phyloP scores from a whole-genome alignment of 2,888 invertebrate genomes.

The Lepidochrysops patricia region DNA sequence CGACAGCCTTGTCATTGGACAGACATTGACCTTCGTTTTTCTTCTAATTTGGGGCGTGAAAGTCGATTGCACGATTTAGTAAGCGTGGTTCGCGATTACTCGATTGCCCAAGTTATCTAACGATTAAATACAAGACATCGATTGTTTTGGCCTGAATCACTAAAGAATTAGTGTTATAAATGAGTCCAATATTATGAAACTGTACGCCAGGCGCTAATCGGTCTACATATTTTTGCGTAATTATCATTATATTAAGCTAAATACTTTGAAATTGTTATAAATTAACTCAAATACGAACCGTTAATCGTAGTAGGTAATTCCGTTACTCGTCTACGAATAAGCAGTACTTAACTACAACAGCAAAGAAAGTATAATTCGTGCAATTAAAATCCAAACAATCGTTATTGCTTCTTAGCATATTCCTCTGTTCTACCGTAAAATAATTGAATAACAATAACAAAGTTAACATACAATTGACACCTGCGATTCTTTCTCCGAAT shows the following conservation, averaged over 20 bases:
- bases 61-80: conserved; percentile 27
- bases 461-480: conserved; percentile 1
- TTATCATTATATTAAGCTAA: not conserved
- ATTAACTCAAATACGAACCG: not conserved
- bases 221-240: not conserved
- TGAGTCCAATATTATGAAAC: not conserved
- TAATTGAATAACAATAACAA: not conserved
- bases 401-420: not conserved
- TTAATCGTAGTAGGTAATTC: not conserved
- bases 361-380: not conserved
- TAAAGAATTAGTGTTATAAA: not conserved
- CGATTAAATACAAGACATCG: not conserved
- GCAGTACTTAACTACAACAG: not conserved
- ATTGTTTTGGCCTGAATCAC: not conserved
- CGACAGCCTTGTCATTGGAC: conserved; percentile 15
- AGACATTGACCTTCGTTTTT: conserved; percentile 42
- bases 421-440: not conserved
- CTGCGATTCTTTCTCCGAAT: not conserved
- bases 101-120: conserved; percentile 7
- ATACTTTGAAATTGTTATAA: not conserved
- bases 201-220: not conserved
- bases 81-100: not conserved
- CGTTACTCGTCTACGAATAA: not conserved
- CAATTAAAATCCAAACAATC: conserved; percentile 3
- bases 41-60: conserved; percentile 34